Base-by-base conservation (phyloP, 2,113 vertebrate genomes). In the Lepus europaeus region DNA sequence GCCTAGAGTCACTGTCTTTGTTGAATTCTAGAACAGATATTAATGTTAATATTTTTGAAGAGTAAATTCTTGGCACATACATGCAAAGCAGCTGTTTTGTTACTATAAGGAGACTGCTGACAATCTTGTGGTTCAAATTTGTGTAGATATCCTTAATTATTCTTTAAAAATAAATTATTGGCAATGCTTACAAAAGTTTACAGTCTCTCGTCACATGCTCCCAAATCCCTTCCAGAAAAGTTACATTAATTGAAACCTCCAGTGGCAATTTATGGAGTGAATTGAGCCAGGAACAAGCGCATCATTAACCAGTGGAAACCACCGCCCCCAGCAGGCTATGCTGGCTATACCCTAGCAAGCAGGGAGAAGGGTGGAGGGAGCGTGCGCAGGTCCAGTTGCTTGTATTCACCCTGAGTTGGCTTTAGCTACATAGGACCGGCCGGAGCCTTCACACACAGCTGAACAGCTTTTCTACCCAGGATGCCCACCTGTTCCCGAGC, bases 141-240 rank as follows among this genome's bases (percentile, higher is more conserved):
- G 29, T 56, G 23, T 64, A 9, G 6, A 83, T 33, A 49, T 11
- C 68, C 66, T 51, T 79, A 70, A 59, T 80, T 64, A 51, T 9
- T 80, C 45, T 33, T 88, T 69, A 90, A 76, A 77, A 93, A 87
- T 39, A 78, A 78, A 63, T 79, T 90, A 17, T 76, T 63, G 14
- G 73, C 64, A 70, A 25, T 68, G 56, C 6, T 45, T 45, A 45
- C 45, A 45, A 73, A 81, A 53, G 63, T 56, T 49, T 27, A 3
- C 31, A 31, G 12, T 53, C 33, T 61, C 83, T 31, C 45, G 51
- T 90, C 61, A 56, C 19, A 74, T 9, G 49, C 7, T 83, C 45
- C 16, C 39, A 89, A 72, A 56, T 78, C 61, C 53, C 61, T 87
- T 78, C 85, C 64, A 53, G 27, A 79, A 68, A 73, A 56, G 14